Evolutionary conservation across 1,140 invertebrate genomes (phyloP), one percentile per base, ranked within the genome.

Genomic region (Habropoda laboriosa): DNA sequence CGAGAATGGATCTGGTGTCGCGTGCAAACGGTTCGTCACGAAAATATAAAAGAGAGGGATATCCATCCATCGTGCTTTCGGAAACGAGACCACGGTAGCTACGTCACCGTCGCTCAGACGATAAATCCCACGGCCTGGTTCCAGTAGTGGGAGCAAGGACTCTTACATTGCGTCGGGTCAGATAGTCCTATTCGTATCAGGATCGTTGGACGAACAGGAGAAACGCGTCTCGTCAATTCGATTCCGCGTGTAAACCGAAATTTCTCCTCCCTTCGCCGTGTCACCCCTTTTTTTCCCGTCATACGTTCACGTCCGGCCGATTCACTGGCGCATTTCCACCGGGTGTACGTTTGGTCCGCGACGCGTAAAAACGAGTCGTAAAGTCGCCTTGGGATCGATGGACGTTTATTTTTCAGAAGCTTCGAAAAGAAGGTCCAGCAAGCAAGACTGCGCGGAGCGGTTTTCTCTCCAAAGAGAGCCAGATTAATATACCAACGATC

Each of bases 121-220:
- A 77, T 81, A 82, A 82, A 82, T 82, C n/a, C 81, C 72, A 21
- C 60, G 27, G 27, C 77, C 80, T 67, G 80, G 80, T 81, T 67
- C 35, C 70, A n/a, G n/a, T n/a, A n/a, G 35, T 63, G 53, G 38
- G n/a, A 51, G 5, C n/a, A 79, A 79, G 82, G 81, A 79, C 81
- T 84, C 81, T 83, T 84, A 84, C 82, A 71, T 84, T 77, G 80
- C 74, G 81, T 80, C 81, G 55, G 16, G 35, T 57, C 49, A 24
- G 82, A 84, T 75, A 51, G 70, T 57, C 74, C 68, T 55, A 85
- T 83, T 67, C 66, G 71, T 78, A 83, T 83, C 80, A 78, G 68
- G 71, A 85, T 85, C 77, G 49, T 21, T 40, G 63, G 68, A n/a
- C 30, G 76, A 72, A 80, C 70, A 70, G 64, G 67, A 24, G 27